phyloP scores from a whole-genome alignment of 2,113 vertebrate genomes.

The Myotis lucifugus region DNA sequence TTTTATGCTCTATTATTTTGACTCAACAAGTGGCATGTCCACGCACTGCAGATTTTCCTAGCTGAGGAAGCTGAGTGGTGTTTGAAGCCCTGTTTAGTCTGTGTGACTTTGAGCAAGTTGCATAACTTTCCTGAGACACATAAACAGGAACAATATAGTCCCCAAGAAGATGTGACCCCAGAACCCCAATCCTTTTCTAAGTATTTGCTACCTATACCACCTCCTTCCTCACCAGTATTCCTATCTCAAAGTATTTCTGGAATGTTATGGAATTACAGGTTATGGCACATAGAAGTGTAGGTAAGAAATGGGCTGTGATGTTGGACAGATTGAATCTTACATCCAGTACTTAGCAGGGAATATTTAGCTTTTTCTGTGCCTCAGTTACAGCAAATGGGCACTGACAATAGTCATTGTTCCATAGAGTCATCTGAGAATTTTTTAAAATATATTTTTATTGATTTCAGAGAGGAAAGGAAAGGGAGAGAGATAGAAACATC shows the following conservation, averaged over 20 bases:
- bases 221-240: neutral
- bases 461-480: no score
- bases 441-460: no score
- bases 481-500: no score
- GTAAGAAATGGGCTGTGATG: neutral
- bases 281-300: neutral
- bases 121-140: conserved; percentile 25
- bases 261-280: neutral
- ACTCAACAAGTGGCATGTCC: neutral
- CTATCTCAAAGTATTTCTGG: neutral
- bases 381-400: neutral
- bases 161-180: neutral
- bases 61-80: neutral
- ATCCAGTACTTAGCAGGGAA: neutral
- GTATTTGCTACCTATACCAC: neutral
- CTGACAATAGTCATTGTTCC: neutral
- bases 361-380: neutral
- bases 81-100: neutral
- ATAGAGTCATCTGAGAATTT: neutral
- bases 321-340: neutral
- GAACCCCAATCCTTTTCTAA: neutral
- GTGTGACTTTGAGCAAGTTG: neutral
- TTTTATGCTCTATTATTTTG: neutral
- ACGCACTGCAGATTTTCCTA: neutral
- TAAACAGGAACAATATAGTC: neutral